Evolutionary conservation across 1,140 invertebrate genomes (phyloP), one percentile per base, ranked within the genome.

Genomic region (Drosophila funebris): DNA sequence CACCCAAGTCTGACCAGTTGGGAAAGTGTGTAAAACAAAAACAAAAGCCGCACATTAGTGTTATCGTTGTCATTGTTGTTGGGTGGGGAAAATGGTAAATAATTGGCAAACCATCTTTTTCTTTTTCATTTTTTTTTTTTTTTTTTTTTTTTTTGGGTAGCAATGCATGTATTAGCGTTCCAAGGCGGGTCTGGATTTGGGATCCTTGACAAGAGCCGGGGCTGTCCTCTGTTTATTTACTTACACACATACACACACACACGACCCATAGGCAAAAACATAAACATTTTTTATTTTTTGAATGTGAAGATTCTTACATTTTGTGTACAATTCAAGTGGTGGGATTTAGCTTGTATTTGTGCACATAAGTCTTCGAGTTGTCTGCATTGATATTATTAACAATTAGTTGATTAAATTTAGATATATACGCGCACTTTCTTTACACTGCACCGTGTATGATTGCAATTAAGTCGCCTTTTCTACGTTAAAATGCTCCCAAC

Each of bases 361-460:
- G 53, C 44, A 58, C 72, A 70, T 73, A 69, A 22, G 72, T 70
- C 43, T 43, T 52, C 11, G 33, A 56, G 36, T 70, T 33, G 58
- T 44, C 14, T 50, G 66, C 52, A 62, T 57, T 14, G 27, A 53
- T 41, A 18, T 53, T 48, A 53, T 22, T 56, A 29, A 46, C 16
- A 68, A 53, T 22, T 27, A 57, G 29, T 56, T 56, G 4, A 9
- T 54, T 54, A 18, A 58, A 50, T 27, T 41, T 33, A 56, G 60
- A 41, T 73, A 33, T 56, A 56, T 61, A 69, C 71, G 57, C 71
- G 71, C 71, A 73, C 71, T 69, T 69, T 61, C 71, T 73, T 69
- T 43, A 53, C 64, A 73, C 70, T 62, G 18, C 36, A 58, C 69
- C 33, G 44, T 58, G 56, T 68, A 68, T 61, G 61, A 68, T 60